Percentiles rank a stretch among this genome's conserved stretches.
Evolutionary conservation across 2,797 vertebrate genomes (phyloP).

Genomic region (Xyrichtys novacula): DNA sequence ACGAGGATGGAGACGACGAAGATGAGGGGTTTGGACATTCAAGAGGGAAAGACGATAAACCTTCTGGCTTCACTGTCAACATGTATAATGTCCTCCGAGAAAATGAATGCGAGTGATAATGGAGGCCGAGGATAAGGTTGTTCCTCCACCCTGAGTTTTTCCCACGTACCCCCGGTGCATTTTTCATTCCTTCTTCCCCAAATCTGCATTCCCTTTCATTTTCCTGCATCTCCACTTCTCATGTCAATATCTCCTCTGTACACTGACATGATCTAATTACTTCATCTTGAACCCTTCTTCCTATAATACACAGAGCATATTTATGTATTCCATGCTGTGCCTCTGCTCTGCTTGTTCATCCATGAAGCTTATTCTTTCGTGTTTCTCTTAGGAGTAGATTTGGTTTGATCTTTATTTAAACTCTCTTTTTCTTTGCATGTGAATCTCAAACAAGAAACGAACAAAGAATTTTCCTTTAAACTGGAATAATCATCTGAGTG

Average conservation of each 20-base stretch:
- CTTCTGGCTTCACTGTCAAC: slow-evolving; percentile 78
- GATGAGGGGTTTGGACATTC: slow-evolving; percentile 74
- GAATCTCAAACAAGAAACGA: slow-evolving; percentile 34
- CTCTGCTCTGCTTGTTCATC: slow-evolving; percentile 66
- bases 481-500: slow-evolving; percentile 49
- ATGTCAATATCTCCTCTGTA: slow-evolving; percentile 28
- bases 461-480: slow-evolving; percentile 42
- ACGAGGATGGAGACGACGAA: slow-evolving; percentile 86
- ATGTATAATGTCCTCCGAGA: slow-evolving; percentile 85
- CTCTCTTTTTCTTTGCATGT: slow-evolving; percentile 50
- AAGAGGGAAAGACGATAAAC: slow-evolving; percentile 39
- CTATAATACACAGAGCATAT: slow-evolving; percentile 49
- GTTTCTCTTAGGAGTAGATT: slow-evolving; percentile 44
- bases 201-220: slow-evolving; percentile 58
- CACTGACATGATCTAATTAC: slow-evolving; percentile 31
- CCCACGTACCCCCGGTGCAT: slow-evolving; percentile 9
- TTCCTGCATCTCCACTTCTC: slow-evolving; percentile 27
- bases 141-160: slow-evolving; percentile 21
- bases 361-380: slow-evolving; percentile 40
- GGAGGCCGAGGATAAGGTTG: neutral
- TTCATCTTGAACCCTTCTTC: slow-evolving; percentile 13
- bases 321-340: slow-evolving; percentile 67
- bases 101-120: slow-evolving; percentile 83
- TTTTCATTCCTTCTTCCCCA: slow-evolving; percentile 41
- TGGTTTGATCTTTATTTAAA: slow-evolving; percentile 46